A percentile compares a stretch with the other conserved stretches of the same genome.
These are phyloP conservation scores for Actinopyga echinites DNA, from an alignment of 53 echinoderm and acorn worm genomes.

Conservation along the genomic window DNA sequence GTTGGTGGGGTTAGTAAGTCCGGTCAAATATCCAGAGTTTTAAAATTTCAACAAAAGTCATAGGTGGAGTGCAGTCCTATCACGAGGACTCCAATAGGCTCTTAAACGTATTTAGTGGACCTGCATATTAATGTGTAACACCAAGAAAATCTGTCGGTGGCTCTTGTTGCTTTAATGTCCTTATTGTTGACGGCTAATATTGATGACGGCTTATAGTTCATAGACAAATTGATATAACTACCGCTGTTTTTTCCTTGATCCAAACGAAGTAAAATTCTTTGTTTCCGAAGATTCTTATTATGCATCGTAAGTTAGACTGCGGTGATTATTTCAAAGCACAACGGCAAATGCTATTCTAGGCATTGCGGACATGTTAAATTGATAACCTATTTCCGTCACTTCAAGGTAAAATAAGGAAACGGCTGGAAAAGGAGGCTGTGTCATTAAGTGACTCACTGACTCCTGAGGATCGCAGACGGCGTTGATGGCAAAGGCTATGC, in stretches of 20 bases:
- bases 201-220: too few species aligned
- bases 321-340: background rate
- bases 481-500: too few species aligned
- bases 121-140: background rate
- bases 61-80: background rate
- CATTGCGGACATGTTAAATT: constrained; percentile 12
- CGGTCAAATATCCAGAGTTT: background rate
- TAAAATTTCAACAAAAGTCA: background rate
- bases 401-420: background rate
- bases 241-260: too few species aligned
- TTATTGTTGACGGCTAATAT: too few species aligned
- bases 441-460: background rate
- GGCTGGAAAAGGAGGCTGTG: constrained; percentile 2
- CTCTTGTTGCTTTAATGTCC: too few species aligned
- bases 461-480: background rate
- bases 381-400: constrained; percentile 3
- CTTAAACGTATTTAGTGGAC: too few species aligned
- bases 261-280: too few species aligned
- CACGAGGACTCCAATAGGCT: background rate
- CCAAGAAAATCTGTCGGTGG: background rate
- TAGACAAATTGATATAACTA: too few species aligned
- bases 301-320: background rate
- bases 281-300: background rate
- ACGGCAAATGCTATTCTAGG: background rate
- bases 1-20: background rate